Evolutionary conservation across 2,797 vertebrate species (phyloP).

Genomic region (Smutsia gigantea): DNA sequence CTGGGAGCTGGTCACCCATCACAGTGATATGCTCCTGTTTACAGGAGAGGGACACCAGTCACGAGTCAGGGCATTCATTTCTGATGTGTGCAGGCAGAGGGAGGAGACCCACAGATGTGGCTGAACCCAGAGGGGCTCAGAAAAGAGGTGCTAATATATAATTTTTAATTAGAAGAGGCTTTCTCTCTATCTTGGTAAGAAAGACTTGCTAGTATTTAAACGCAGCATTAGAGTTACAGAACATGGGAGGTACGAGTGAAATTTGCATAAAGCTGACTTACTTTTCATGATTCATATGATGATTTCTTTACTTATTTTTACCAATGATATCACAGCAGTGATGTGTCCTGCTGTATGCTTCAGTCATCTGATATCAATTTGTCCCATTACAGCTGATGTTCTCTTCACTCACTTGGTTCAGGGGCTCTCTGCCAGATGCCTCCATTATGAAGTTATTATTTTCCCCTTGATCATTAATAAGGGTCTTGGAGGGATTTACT

Average conservation of each 20-base stretch:
- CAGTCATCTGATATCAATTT: not conserved
- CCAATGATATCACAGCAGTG: no score
- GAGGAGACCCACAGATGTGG: not conserved
- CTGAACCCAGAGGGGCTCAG: not conserved
- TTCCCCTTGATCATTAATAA: not conserved
- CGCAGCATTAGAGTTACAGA: not conserved
- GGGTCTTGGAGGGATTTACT: not conserved
- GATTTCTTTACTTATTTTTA: not conserved
- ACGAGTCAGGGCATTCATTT: constrained; percentile 44
- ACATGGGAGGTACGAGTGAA: not conserved
- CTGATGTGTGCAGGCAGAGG: constrained; percentile 48
- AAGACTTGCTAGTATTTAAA: not conserved
- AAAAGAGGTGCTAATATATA: not conserved
- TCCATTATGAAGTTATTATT: not conserved
- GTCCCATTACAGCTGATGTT: not conserved
- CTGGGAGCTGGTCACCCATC: constrained; percentile 30
- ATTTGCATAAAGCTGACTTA: not conserved
- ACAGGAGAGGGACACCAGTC: not conserved
- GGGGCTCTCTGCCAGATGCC: not conserved
- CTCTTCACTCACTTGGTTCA: not conserved
- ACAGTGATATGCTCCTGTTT: constrained; percentile 37
- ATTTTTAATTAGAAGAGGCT: not conserved
- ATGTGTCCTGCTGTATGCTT: not conserved
- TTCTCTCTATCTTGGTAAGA: not conserved
- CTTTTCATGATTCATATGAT: not conserved